Evolutionary conservation across 2,113 vertebrate genomes (phyloP).

Genomic region (Macaca nemestrina): DNA sequence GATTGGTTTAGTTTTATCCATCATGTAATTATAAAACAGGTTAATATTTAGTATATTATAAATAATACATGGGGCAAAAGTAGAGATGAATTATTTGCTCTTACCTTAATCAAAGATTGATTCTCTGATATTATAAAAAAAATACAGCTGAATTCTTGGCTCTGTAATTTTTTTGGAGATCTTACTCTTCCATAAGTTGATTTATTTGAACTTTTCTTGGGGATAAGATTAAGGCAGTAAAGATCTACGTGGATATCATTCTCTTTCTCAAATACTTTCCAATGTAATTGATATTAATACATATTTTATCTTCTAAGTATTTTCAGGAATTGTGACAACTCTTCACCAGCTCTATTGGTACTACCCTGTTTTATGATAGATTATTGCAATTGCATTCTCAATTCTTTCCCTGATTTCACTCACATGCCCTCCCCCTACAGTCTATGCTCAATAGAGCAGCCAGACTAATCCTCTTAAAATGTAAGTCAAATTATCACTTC

Average conservation of each 20-base stretch:
- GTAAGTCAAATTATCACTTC: not conserved
- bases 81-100: not conserved
- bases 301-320: not conserved
- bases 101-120: not conserved
- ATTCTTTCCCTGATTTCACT: not conserved
- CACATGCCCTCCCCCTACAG: fast-evolving
- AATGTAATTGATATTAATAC: not conserved
- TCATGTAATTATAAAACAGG: not conserved
- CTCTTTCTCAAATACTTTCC: not conserved
- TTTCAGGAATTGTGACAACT: not conserved
- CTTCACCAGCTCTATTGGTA: not conserved
- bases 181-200: not conserved
- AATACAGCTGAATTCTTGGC: not conserved
- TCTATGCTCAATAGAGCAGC: not conserved
- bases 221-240: not conserved
- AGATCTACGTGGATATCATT: not conserved
- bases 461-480: not conserved
- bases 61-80: not conserved
- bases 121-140: slow-evolving; percentile 18
- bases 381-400: not conserved
- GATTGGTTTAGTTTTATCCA: not conserved
- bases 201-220: not conserved
- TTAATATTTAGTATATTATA: not conserved
- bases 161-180: not conserved
- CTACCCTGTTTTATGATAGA: not conserved